Percentiles rank a stretch among this genome's conserved stretches.
These are phyloP conservation scores for Caenorhabditis becei DNA, from an alignment of 2,888 invertebrate species.

Conservation along the genomic window DNA sequence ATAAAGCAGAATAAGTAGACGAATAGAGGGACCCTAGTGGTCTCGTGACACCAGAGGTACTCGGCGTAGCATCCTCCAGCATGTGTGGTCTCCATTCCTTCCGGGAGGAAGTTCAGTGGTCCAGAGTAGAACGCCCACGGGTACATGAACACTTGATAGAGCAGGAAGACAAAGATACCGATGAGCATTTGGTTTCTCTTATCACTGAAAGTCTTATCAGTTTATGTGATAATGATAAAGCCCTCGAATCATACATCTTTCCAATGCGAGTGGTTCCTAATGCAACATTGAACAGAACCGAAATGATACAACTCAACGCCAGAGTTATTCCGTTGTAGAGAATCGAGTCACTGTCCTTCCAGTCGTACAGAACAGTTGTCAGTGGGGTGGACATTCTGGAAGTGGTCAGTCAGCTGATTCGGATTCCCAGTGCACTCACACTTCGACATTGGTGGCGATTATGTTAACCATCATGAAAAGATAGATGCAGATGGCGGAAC, in stretches of 20 bases:
- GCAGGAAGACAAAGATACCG: slow-evolving; percentile 62
- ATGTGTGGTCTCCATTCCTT: slow-evolving; percentile 58
- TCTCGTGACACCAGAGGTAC: slow-evolving; percentile 65
- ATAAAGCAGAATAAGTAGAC: slow-evolving; percentile 64
- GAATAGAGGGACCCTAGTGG: slow-evolving; percentile 63
- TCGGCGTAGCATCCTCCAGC: slow-evolving; percentile 64
- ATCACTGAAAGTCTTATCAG: no score
- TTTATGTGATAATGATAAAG: no score
- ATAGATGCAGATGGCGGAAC: slow-evolving; percentile 58
- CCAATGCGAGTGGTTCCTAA: slow-evolving; percentile 64
- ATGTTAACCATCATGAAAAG: slow-evolving; percentile 61
- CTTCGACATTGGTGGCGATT: slow-evolving; percentile 62
- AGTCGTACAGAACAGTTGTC: slow-evolving; percentile 65
- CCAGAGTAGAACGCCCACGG: slow-evolving; percentile 68
- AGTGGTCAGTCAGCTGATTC: background rate
- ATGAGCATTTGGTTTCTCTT: slow-evolving; percentile 67
- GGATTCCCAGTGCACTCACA: slow-evolving; percentile 27
- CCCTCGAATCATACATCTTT: slow-evolving; percentile 43
- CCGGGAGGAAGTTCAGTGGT: slow-evolving; percentile 51
- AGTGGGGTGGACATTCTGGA: slow-evolving; percentile 68
- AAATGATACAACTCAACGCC: slow-evolving; percentile 59
- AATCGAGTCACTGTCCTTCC: slow-evolving; percentile 67
- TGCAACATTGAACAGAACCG: slow-evolving; percentile 59
- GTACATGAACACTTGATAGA: slow-evolving; percentile 64
- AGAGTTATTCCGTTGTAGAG: slow-evolving; percentile 67